A percentile compares a stretch with the other conserved stretches of the same genome.
Conservation (phyloP, 2,888 invertebrate species). For the Crossocerus cetratus region DNA sequence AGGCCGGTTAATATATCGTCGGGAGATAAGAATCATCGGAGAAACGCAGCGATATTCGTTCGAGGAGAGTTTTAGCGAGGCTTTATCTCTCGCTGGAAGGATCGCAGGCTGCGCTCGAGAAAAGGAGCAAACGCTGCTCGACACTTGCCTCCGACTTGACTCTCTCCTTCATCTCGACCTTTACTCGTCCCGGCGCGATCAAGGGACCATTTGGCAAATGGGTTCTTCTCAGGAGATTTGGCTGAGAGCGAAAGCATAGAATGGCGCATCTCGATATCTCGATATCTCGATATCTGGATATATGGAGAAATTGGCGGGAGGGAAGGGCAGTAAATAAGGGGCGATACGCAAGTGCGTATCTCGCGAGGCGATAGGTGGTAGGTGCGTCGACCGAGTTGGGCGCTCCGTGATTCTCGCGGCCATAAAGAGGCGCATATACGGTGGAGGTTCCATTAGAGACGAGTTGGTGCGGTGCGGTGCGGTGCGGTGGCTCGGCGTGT, state of each 20-base stretch:
- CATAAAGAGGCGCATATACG: conserved; percentile 58
- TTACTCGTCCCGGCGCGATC: no score
- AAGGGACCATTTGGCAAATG: no score
- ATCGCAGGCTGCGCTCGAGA: conserved; percentile 41
- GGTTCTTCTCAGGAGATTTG: no score
- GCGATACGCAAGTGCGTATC: conserved; percentile 7
- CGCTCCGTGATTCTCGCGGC: conserved; percentile 56
- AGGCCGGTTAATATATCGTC: conserved; percentile 74
- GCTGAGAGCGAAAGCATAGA: no score
- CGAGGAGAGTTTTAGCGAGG: conserved; percentile 59
- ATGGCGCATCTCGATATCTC: no score
- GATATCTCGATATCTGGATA: no score
- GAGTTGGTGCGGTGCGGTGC: no score
- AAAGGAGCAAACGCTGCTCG: conserved; percentile 29
- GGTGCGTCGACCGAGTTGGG: conserved; percentile 43
- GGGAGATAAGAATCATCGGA: conserved; percentile 71
- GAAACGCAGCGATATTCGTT: conserved; percentile 64
- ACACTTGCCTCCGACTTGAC: conserved; percentile 2
- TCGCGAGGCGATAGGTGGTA: background rate
- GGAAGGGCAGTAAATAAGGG: conserved; percentile 37
- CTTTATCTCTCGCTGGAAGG: conserved; percentile 43
- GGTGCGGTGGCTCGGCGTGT: conserved; percentile 35
- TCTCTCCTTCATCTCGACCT: background rate
- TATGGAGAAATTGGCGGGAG: no score
- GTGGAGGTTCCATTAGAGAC: conserved; percentile 59